Percentiles rank a stretch among this genome's conserved stretches.
phyloP scores from a whole-genome alignment of 2,113 vertebrate genomes.

The Todiramphus saurophagus region DNA sequence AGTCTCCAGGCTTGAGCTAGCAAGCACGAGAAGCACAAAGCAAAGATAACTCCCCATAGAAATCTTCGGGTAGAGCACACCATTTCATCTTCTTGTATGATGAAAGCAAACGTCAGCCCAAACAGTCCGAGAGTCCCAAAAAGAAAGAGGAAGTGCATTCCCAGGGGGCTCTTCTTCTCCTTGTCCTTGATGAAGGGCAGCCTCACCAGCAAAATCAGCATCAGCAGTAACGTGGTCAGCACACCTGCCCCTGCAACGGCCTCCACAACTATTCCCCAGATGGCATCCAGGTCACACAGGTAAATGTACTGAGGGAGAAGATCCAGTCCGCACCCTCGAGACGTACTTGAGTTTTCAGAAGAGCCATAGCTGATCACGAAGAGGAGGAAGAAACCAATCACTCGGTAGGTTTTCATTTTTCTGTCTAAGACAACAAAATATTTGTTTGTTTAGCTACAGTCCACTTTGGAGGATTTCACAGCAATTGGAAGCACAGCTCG shows the following conservation, averaged over 20 bases:
- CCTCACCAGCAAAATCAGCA: slow-evolving; percentile 86
- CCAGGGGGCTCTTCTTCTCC: slow-evolving; percentile 88
- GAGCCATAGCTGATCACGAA: slow-evolving; percentile 75
- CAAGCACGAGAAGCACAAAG: slow-evolving; percentile 92
- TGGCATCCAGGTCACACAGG: slow-evolving; percentile 93
- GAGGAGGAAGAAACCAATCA: slow-evolving; percentile 81
- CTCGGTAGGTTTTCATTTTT: slow-evolving; percentile 77
- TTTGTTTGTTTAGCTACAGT: neutral
- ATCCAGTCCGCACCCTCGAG: slow-evolving; percentile 89
- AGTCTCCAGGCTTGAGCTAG: slow-evolving; percentile 89
- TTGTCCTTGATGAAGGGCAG: slow-evolving; percentile 89
- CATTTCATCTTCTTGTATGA: slow-evolving; percentile 88
- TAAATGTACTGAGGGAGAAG: slow-evolving; percentile 86
- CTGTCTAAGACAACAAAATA: slow-evolving; percentile 47
- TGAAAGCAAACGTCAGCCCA: slow-evolving; percentile 90
- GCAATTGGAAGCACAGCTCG: neutral
- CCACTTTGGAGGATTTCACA: neutral
- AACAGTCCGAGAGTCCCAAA: slow-evolving; percentile 89
- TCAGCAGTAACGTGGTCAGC: slow-evolving; percentile 85
- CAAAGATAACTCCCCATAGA: slow-evolving; percentile 91
- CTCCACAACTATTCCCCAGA: slow-evolving; percentile 94
- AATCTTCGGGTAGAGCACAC: slow-evolving; percentile 87
- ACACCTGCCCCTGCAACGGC: slow-evolving; percentile 84
- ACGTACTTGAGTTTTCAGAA: slow-evolving; percentile 77
- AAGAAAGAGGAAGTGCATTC: slow-evolving; percentile 89